Conservation (phyloP, 1,140 invertebrate species). For the Rhopalosiphum padi region DNA sequence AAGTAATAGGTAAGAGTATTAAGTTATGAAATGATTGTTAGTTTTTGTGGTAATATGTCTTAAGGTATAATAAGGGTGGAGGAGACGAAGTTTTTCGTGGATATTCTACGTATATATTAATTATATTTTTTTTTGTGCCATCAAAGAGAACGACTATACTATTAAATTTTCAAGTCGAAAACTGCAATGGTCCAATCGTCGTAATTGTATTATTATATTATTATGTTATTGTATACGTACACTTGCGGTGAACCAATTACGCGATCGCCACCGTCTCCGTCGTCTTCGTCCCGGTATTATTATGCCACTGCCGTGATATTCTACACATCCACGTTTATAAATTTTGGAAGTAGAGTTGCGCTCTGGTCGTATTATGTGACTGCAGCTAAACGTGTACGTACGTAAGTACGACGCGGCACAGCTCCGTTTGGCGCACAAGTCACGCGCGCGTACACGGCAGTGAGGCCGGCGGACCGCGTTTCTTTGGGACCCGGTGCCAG, state of each 20-base stretch:
- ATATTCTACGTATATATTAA: no score
- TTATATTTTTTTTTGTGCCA: no score
- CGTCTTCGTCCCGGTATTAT: background rate
- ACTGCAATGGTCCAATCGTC: background rate
- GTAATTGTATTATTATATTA: background rate
- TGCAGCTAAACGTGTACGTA: background rate
- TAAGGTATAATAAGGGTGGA: no score
- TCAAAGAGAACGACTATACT: no score
- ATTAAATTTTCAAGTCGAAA: background rate
- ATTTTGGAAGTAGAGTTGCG: background rate
- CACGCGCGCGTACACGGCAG: background rate
- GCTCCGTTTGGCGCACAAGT: slow-evolving; percentile 25
- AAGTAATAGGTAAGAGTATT: background rate
- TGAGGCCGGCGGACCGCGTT: slow-evolving; percentile 17
- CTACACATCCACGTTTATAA: background rate
- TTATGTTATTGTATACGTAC: background rate
- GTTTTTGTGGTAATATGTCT: no score
- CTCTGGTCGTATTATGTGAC: background rate
- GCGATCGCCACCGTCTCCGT: background rate
- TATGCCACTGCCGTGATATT: background rate
- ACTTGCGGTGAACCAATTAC: background rate
- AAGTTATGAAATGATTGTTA: no score
- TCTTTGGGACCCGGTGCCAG: slow-evolving; percentile 49
- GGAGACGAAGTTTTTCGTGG: no score
- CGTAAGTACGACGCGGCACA: background rate